Evolutionary conservation across 2,797 vertebrate species (phyloP).

Genomic region (Vireo griseus): DNA sequence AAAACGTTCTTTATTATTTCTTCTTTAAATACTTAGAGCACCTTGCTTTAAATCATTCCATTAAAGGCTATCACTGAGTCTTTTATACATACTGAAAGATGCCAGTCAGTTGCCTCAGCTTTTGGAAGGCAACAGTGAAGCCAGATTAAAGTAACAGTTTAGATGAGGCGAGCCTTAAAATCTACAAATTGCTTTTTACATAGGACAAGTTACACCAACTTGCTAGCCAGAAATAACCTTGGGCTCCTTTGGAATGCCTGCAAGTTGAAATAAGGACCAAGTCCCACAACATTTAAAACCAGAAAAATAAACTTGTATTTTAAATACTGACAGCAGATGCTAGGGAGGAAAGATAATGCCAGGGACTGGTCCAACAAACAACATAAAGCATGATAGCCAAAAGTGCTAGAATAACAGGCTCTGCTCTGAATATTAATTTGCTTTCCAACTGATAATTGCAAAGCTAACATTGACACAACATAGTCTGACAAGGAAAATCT

Average conservation of each 20-base stretch:
- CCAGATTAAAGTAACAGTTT: not conserved
- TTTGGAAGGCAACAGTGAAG: not conserved
- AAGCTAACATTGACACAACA: slow-evolving; percentile 32
- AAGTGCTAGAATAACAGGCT: not conserved
- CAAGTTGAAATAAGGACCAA: not conserved
- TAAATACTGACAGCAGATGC: not conserved
- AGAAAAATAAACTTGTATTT: not conserved
- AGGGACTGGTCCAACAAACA: not conserved
- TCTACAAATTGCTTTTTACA: not conserved
- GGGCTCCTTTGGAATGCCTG: not conserved
- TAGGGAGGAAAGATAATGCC: not conserved
- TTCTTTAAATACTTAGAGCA: not conserved
- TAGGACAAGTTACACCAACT: not conserved
- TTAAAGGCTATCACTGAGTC: not conserved
- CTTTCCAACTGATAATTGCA: slow-evolving; percentile 40
- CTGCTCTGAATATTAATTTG: slow-evolving; percentile 43
- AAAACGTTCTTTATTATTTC: not conserved
- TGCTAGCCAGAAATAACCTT: not conserved
- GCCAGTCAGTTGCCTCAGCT: not conserved
- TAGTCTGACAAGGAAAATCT: slow-evolving; percentile 1
- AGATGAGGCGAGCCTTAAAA: not conserved
- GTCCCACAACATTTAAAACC: not conserved
- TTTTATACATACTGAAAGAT: not conserved
- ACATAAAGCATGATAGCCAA: not conserved
- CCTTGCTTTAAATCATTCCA: not conserved